phyloP scores from a whole-genome alignment of 2,113 vertebrate species.

The Pavo muticus region DNA sequence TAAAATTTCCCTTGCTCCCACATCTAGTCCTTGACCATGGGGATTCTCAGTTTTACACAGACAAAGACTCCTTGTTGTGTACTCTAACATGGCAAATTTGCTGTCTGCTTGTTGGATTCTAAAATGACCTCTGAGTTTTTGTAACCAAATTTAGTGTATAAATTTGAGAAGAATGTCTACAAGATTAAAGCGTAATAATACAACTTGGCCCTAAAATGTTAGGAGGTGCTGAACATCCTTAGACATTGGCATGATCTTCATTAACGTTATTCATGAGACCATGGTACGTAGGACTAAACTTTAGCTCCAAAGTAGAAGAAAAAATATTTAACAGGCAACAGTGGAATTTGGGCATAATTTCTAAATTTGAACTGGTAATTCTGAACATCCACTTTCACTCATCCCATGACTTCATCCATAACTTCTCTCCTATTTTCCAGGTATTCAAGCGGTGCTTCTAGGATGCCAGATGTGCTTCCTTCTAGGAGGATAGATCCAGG shows the following conservation, averaged over 20 bases:
- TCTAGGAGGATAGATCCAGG: not conserved
- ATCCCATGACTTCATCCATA: not conserved
- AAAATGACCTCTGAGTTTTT: not conserved
- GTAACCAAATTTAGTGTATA: not conserved
- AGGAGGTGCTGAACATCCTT: not conserved
- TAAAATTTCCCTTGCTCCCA: not conserved
- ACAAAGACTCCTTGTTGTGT: constrained; percentile 22
- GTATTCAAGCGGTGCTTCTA: not conserved
- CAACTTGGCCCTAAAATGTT: not conserved
- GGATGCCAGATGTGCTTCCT: not conserved
- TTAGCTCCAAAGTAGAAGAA: not conserved
- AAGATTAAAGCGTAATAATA: not conserved
- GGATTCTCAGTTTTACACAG: not conserved
- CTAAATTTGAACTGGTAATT: not conserved
- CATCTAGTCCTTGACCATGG: not conserved
- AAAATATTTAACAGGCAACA: not conserved
- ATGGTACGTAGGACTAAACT: not conserved
- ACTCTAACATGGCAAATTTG: not conserved
- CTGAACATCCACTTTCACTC: not conserved
- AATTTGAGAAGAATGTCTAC: not conserved
- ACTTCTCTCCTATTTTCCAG: not conserved
- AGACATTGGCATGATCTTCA: not conserved
- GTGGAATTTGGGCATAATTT: not conserved
- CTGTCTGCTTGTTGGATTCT: not conserved
- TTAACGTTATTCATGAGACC: not conserved